Percentiles rank a stretch among this genome's conserved stretches.
Evolutionary conservation across 2,888 invertebrate species (phyloP).

Genomic region (Drosophila mercatorum): DNA sequence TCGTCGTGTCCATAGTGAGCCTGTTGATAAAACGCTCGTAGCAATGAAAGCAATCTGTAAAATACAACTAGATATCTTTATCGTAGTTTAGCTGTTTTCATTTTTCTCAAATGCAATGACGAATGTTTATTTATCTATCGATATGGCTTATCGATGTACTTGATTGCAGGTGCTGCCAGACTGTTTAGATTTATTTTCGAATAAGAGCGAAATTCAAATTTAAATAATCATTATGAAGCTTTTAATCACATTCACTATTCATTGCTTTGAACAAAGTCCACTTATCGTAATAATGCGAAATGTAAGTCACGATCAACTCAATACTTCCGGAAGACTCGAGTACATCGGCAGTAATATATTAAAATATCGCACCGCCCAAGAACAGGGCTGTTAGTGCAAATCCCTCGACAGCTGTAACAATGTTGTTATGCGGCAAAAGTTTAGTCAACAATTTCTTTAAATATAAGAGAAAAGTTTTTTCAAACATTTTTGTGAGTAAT

Average conservation of each 20-base stretch:
- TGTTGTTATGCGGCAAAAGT: constrained; percentile 53
- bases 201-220: background rate
- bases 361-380: background rate
- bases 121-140: constrained; percentile 24
- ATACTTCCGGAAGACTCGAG: too few relatives aligned
- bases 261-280: too few relatives aligned
- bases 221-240: background rate
- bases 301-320: background rate
- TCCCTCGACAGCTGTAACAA: constrained; percentile 41
- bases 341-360: background rate
- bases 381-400: constrained; percentile 32
- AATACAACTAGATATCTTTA: constrained; percentile 23
- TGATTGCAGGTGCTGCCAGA: constrained; percentile 4
- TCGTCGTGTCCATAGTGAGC: constrained; percentile 44
- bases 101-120: constrained; percentile 32
- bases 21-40: background rate
- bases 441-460: constrained; percentile 70
- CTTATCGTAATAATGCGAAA: background rate
- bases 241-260: too few relatives aligned
- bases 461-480: constrained; percentile 78
- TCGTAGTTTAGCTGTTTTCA: constrained; percentile 39
- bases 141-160: constrained; percentile 28
- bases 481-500: background rate
- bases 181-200: background rate
- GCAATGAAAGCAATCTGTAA: background rate